These are phyloP conservation scores for Thymelicus lineola DNA, from an alignment of 2,888 invertebrate species.

Conservation along the genomic window DNA sequence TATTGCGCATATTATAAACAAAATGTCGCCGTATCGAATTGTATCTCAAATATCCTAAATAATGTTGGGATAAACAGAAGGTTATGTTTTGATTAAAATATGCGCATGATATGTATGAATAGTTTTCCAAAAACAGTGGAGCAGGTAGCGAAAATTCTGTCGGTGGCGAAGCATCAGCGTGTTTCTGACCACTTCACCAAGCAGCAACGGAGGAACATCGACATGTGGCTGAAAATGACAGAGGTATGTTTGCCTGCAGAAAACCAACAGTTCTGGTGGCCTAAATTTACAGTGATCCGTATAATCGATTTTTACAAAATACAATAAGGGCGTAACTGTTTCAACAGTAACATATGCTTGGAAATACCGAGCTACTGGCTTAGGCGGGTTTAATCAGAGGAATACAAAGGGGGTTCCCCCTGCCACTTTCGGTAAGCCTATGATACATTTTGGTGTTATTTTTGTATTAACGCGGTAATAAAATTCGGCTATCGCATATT, in stretches of 20 bases:
- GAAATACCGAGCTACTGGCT: too few species aligned
- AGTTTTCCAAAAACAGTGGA: constrained; percentile 88
- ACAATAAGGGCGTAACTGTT: too few species aligned
- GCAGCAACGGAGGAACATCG: constrained; percentile 98
- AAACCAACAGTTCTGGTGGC: background rate
- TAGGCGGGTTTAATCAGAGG: too few species aligned
- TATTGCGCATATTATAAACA: constrained; percentile 8
- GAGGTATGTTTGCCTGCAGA: constrained; percentile 85
- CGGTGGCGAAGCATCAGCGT: constrained; percentile 97
- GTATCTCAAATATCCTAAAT: background rate
- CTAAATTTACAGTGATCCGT: too few species aligned
- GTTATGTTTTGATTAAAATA: constrained; percentile 1
- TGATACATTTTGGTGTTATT: too few species aligned
- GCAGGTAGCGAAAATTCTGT: constrained; percentile 98
- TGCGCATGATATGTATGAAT: background rate
- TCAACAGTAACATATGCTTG: too few species aligned
- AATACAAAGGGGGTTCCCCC: too few species aligned
- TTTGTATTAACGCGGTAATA: too few species aligned
- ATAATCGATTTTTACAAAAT: too few species aligned
- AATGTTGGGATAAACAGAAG: background rate
- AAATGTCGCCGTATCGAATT: background rate
- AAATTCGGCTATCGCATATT: too few species aligned
- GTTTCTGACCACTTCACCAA: constrained; percentile 99
- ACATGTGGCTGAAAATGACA: constrained; percentile 98
- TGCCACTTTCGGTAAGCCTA: too few species aligned